Evolutionary conservation across 2,888 invertebrate species (phyloP), one percentile per base, ranked within the genome.

Genomic region (Lepidonotus clava): DNA sequence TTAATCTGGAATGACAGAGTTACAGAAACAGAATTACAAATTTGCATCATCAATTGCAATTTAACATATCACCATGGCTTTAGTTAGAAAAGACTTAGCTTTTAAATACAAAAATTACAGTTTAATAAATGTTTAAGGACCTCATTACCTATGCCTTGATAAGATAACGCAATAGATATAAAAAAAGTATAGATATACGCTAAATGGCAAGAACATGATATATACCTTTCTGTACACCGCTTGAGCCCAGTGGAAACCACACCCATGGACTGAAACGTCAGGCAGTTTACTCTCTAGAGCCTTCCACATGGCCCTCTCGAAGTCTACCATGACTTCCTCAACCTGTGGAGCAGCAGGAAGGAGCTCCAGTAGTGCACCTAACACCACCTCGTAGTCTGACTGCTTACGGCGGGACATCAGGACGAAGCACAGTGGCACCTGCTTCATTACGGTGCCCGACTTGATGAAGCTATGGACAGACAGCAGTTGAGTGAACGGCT

Each of bases 401-500:
- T 34, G 53, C 32, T 24, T 18, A 1, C 80, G 46, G 5, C 71
- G 21, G 1, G 85, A 85, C 87, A 87, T 80, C 28, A 87, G 36
- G 46, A 28, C 56, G 36, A 80, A 83, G 2, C 41, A 8, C 6
- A 87, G 77, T 11, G 87, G 87, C 0, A 85, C 66, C 36, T 87
- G 83, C 66, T 87, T 86, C 32, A 34, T 46, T 14, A 21, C 36
- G 21, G 21, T 61, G 40, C 76, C 84, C 1, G 6, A 24, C 18
- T 34, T 51, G 24, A 87, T 38, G 41, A 87, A 87, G 28, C 24
- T 28, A 8, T 76, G 71, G 41, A 86, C 34, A 28, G 6, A 28
- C 36, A 86, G 67, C 4, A 87, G 83, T 56, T 87, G 87, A 0
- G 21, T 24, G 53, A 87, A 87, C 0, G 87, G 86, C 24, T 28